These are phyloP conservation scores for Eupleurogrammus muticus DNA, from an alignment of 2,797 vertebrate genomes.

Conservation along the genomic window DNA sequence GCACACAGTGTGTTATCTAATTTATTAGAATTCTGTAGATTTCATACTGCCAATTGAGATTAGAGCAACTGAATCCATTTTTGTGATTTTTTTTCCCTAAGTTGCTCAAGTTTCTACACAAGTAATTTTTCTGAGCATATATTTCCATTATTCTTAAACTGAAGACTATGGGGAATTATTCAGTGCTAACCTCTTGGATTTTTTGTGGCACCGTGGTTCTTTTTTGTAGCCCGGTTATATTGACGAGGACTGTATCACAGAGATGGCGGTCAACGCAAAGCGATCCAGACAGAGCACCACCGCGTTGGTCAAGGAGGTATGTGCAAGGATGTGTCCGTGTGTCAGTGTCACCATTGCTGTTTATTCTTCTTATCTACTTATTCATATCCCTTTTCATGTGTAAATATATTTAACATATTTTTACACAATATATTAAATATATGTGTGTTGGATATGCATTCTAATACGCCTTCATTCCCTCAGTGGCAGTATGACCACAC, in stretches of 20 bases:
- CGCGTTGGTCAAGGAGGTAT: conserved; percentile 90
- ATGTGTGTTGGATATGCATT: conserved; percentile 10
- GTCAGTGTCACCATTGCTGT: neutral
- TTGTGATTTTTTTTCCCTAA: neutral
- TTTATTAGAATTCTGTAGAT: neutral
- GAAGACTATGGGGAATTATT: neutral
- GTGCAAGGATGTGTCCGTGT: conserved; percentile 63
- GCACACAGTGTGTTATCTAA: neutral
- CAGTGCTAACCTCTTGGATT: conserved; percentile 1
- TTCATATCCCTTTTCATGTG: neutral
- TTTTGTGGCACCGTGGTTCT: neutral
- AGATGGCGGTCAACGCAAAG: conserved; percentile 91
- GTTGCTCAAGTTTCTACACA: neutral
- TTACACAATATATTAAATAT: neutral
- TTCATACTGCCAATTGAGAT: neutral
- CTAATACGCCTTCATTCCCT: conserved; percentile 18
- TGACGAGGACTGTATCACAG: conserved; percentile 93
- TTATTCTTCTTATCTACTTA: neutral
- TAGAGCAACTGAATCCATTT: neutral
- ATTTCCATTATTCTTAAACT: neutral
- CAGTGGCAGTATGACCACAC: conserved; percentile 95
- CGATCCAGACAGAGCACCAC: conserved; percentile 85
- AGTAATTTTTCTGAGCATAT: neutral
- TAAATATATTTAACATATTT: neutral
- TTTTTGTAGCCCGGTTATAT: conserved; percentile 85